Evolutionary conservation across 1,140 invertebrate species (phyloP), one percentile per base, ranked within the genome.

Genomic region (Pantala flavescens): DNA sequence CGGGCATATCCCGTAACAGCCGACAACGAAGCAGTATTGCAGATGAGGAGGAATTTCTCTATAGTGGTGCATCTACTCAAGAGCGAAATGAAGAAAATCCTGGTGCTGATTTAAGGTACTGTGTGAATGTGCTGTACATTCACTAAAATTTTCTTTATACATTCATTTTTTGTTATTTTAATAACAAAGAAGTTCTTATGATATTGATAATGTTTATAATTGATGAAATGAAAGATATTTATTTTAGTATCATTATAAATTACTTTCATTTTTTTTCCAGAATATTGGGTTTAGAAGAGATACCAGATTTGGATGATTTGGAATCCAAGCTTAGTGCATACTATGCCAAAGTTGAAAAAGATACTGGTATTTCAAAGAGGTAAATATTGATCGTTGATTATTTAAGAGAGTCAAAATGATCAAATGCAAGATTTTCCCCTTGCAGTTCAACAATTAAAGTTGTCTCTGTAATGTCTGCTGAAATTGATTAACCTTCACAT

Each of bases 251-350:
- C 12, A 7, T 63, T 5, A 63, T 63, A 63, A 63, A 7, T 5
- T 63, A 19, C 12, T 11, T 28, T n/a, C 49, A 63, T 7, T 63
- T 63, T 63, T 3, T 63, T 63, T 63, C 2, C 49, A 63, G 49
- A 63, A 63, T 63, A 3, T 63, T 63, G n/a, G 49, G 49, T 5
- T 63, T 63, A 21, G 49, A 21, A 21, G 49, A 63, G 5, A 63
- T 63, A 78, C 87, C 89, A 16, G 90, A 91, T 78, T 82, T 92
- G 63, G 90, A 91, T 79, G 90, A 92, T 79, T 81, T 92, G 74
- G 90, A 92, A 81, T 90, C 89, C 7, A 92, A 91, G 80, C 84
- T 93, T 76, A 89, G 83, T 82, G 90, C 90, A 73, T 92, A 92
- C 82, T 91, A 92, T 82, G 88, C 90, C 36, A 89, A 90, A 84